Base-by-base conservation (phyloP, 2,113 vertebrate genomes). In the Macaca mulatta region DNA sequence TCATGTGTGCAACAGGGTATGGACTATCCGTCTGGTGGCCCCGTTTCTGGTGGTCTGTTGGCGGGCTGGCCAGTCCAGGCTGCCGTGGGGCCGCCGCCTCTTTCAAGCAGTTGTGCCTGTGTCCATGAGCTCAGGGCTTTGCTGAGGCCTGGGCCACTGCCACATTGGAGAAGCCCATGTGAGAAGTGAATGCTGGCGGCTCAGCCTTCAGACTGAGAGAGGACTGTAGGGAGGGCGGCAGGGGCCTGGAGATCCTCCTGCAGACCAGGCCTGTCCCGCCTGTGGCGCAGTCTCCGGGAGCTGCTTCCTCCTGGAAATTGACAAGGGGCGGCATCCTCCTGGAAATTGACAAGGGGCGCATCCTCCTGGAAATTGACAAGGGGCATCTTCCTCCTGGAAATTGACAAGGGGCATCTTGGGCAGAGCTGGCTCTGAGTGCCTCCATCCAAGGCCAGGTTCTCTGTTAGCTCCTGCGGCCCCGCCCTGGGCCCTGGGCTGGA, bases 1-100 rank as follows among this genome's bases (percentile, higher is more conserved):
- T 93, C 87, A 43, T 1, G 45, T 69, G 86, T 81, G 43, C 97
- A 83, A 93, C 98, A 97, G 97, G 97, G 94, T 97, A 91, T 83
- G 72, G 82, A 72, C 30, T 52, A 38, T 78, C 40, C 52, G 30
- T 82, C 11, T n/a, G 48, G 50, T 45, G 69, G 87, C 75, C 95
- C 92, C 69, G 12, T 82, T 81, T 64, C 48, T 25, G 70, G 78
- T 55, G 84, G 90, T 32, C 95, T 7, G 0, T 4, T 5, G 69
- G 87, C 43, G 69, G 86, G 89, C 93, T 80, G 67, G 69, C 95
- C 11, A 40, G 11, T 75, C 70, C 27, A 3, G 23, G 95, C 40
- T 40, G 69, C 87, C 70, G 0, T 0, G 45, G 48, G 70, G 67
- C 69, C 10, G 30, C 52, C 64, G 13, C 83, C 77, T 35, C 84